A percentile compares a stretch with the other conserved stretches of the same genome.
Evolutionary conservation across 2,888 invertebrate genomes (phyloP).

Genomic region (Gari tellinella): DNA sequence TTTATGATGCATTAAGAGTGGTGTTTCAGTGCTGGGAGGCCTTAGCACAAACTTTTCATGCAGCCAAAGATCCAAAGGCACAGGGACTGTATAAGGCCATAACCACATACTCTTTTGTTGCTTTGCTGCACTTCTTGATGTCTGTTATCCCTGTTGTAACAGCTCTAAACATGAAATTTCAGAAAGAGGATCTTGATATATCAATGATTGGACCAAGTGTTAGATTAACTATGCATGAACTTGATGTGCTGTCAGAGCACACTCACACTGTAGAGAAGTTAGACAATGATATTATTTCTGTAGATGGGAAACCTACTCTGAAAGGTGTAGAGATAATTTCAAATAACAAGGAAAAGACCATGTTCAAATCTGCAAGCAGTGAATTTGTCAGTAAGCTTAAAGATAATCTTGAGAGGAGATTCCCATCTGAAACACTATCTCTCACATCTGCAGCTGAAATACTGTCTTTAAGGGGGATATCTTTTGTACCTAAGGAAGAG

Average conservation of each 20-base stretch:
- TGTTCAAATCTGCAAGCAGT: slow-evolving; percentile 8
- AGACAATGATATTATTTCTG: slow-evolving; percentile 5
- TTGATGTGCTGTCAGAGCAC: too few species aligned
- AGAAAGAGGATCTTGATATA: slow-evolving; percentile 1
- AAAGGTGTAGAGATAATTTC: slow-evolving; percentile 10
- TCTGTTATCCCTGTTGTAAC: slow-evolving; percentile 19
- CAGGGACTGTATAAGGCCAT: slow-evolving; percentile 11
- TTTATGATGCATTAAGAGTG: slow-evolving; percentile 3
- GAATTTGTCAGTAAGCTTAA: slow-evolving; percentile 10
- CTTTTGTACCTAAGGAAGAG: slow-evolving; percentile 6
- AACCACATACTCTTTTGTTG: slow-evolving; percentile 7
- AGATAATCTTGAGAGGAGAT: slow-evolving; percentile 21
- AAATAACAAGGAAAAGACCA: slow-evolving; percentile 1
- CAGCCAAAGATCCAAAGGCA: slow-evolving; percentile 15
- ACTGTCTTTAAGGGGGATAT: slow-evolving; percentile 8
- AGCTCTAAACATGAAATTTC: slow-evolving; percentile 10
- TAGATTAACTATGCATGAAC: too few species aligned
- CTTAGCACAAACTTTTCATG: slow-evolving; percentile 15
- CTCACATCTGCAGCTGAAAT: slow-evolving; percentile 16
- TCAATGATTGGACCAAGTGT: slow-evolving; percentile 17
- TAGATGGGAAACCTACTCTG: slow-evolving; percentile 12
- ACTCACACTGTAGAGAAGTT: too few species aligned
- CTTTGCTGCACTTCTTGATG: slow-evolving; percentile 17
- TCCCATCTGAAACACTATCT: slow-evolving; percentile 15
- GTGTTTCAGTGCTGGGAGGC: slow-evolving; percentile 24